Evolutionary conservation across 2,888 invertebrate species (phyloP).

Genomic region (Cylindroiulus punctatus): DNA sequence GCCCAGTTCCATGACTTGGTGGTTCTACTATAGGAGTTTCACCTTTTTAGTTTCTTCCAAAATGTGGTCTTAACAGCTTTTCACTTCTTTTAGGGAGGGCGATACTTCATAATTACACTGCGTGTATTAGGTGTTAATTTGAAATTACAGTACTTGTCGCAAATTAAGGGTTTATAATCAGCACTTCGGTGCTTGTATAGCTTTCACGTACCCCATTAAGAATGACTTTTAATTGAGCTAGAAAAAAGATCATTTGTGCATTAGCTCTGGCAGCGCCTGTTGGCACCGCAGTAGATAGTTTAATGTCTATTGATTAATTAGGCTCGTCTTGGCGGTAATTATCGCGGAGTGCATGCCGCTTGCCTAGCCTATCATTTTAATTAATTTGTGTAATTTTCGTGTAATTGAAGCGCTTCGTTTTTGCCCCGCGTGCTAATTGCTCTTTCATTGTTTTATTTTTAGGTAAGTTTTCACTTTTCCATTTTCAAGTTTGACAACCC

Average conservation of each 20-base stretch:
- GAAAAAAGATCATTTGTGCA: neutral
- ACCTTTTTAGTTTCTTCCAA: too few relatives aligned
- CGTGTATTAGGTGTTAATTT: too few relatives aligned
- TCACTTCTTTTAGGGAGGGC: too few relatives aligned
- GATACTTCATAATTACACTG: too few relatives aligned
- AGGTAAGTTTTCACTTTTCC: conserved; percentile 47
- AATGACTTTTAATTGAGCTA: neutral
- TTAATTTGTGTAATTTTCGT: neutral
- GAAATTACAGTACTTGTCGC: too few relatives aligned
- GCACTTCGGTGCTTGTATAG: too few relatives aligned
- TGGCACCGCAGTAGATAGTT: neutral
- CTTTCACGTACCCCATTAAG: neutral
- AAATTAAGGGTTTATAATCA: too few relatives aligned
- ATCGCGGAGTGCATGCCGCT: neutral
- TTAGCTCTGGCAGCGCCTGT: neutral
- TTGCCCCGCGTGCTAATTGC: neutral
- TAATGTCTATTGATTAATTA: neutral
- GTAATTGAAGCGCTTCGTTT: neutral
- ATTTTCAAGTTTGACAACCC: conserved; percentile 45
- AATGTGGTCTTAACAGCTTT: too few relatives aligned
- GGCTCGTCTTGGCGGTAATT: neutral
- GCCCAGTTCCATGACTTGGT: too few relatives aligned
- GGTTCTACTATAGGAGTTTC: too few relatives aligned
- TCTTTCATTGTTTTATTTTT: neutral
- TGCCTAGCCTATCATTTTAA: neutral